Evolutionary conservation across 2,888 invertebrate species (phyloP).

Genomic region (Oscheius sp.): DNA sequence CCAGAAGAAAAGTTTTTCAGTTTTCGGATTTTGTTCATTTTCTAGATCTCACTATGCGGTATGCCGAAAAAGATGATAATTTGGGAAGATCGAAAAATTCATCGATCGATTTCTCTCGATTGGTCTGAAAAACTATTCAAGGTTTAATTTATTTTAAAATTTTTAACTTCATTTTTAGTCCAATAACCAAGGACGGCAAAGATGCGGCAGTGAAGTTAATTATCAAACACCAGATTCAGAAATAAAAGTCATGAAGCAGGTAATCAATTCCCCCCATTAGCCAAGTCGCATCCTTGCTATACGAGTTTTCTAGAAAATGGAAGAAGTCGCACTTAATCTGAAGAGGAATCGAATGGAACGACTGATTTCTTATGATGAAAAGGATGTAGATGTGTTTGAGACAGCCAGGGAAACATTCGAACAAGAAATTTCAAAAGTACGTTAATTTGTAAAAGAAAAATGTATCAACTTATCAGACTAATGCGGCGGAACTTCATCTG

Average conservation of each 20-base stretch:
- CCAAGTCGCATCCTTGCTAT: no score
- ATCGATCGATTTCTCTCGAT: conserved; percentile 17
- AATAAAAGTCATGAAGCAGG: conserved; percentile 1
- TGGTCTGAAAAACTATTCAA: conserved; percentile 28
- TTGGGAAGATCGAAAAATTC: neutral
- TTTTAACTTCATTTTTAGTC: neutral
- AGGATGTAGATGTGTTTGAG: neutral
- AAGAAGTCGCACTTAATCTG: neutral
- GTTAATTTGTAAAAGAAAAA: no score
- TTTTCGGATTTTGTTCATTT: neutral
- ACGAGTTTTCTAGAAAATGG: neutral
- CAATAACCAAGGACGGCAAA: neutral
- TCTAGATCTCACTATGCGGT: conserved; percentile 17
- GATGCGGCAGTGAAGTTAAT: neutral
- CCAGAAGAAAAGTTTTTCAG: conserved; percentile 4
- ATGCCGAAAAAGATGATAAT: conserved; percentile 5
- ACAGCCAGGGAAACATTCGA: conserved; percentile 10
- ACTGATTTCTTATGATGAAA: neutral
- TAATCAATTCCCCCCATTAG: neutral
- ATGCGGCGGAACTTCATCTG: no score
- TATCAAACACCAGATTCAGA: neutral
- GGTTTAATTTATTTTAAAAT: neutral
- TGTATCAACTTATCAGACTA: no score
- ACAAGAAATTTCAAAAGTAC: no score
- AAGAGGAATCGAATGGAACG: conserved; percentile 5